Evolutionary conservation across 2,797 vertebrate genomes (phyloP), one percentile per base, ranked within the genome.

Genomic region (Denticeps clupeoides): DNA sequence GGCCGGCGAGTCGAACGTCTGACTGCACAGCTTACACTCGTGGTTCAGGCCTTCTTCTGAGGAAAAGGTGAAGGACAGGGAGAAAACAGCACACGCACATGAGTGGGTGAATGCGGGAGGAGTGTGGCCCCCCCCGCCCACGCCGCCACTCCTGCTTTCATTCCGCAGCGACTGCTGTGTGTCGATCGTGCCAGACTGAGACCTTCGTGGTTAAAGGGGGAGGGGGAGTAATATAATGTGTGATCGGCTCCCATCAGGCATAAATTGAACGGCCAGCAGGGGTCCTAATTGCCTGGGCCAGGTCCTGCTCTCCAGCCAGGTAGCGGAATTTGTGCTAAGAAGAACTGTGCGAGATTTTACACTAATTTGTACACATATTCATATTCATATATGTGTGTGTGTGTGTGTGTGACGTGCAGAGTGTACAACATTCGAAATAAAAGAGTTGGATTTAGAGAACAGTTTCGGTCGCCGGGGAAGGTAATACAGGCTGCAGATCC

Each of bases 11-110:
- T 98, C 93, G 6, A 97, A 98, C 0, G 92, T 94, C 78, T 98
- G 92, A 76, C 85, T 97, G 77, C 93, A 98, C 67, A 98, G 89
- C 64, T 98, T 98, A 82, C 93, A 97, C 67, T 98, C 93, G 12
- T 98, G 94, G 77, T 96, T 94, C 77, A 97, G 70, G 64, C 94
- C 94, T 84, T 98, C 94, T 77, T 98, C 93, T 97, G 81, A 27
- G 47, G 54, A 64, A 51, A 68, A 63, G 51, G 47, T 38, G 35
- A 38, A 38, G 1, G 21, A 10, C 38, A 1, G 19, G 18, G 55
- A 42, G 41, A 35, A 62, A 77, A 65, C 58, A 60, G 27, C 68
- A 58, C 48, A 42, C 62, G 27, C 49, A 1, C 16, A 62, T 47
- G 57, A 70, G 47, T 52, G 64, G 67, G 68, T 44, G 45, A 52